These are phyloP conservation scores for Accipiter minullus DNA, from an alignment of 2,797 vertebrate species.

Conservation along the genomic window DNA sequence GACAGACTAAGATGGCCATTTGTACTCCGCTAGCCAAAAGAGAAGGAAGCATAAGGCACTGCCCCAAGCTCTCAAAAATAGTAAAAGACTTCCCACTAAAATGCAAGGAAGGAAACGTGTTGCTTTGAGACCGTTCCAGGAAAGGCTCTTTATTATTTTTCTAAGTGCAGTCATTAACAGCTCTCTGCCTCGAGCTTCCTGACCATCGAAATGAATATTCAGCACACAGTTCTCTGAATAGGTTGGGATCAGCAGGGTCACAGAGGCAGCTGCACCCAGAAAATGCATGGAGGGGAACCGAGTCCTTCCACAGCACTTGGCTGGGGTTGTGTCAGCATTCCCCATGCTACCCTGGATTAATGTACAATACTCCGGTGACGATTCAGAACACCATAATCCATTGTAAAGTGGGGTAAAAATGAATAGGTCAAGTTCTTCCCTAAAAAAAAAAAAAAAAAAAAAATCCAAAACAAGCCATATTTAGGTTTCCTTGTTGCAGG, in stretches of 20 bases:
- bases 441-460: background rate
- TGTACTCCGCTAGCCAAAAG: background rate
- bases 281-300: fast-evolving
- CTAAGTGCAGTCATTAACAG: background rate
- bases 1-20: background rate
- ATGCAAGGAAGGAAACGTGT: constrained; percentile 57
- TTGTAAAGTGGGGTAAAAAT: fast-evolving
- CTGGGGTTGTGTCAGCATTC: fast-evolving
- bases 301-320: background rate
- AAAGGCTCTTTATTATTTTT: constrained; percentile 15
- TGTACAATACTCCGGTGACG: fast-evolving
- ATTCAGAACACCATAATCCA: fast-evolving
- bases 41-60: background rate
- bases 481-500: fast-evolving
- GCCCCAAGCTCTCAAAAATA: background rate
- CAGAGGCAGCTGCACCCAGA: background rate
- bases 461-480: background rate
- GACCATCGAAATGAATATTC: background rate
- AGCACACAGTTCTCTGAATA: background rate
- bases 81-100: constrained; percentile 9
- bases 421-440: background rate
- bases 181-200: background rate
- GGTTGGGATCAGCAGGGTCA: background rate
- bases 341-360: background rate
- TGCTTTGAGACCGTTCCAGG: constrained; percentile 23